phyloP scores from a whole-genome alignment of 2,888 invertebrate genomes.

The Tinea semifulvella region DNA sequence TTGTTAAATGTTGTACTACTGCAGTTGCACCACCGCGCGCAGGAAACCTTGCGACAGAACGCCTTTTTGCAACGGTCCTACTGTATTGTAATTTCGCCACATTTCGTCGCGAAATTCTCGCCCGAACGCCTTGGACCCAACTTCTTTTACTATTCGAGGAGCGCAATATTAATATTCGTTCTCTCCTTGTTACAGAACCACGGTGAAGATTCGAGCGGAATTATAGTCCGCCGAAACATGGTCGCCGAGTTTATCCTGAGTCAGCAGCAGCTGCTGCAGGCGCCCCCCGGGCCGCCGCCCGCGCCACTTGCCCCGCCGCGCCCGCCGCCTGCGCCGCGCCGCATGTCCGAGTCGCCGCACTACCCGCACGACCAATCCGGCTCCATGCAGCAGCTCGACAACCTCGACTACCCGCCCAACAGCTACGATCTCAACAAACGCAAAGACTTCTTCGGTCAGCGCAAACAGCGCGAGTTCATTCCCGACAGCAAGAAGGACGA shows the following conservation, averaged over 20 bases:
- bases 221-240: slow-evolving; percentile 77
- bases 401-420: slow-evolving; percentile 49
- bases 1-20: slow-evolving; percentile 22
- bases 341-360: slow-evolving; percentile 52
- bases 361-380: slow-evolving; percentile 58
- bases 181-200: slow-evolving; percentile 56
- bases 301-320: slow-evolving; percentile 44
- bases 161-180: background rate
- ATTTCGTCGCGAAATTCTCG: slow-evolving; percentile 6
- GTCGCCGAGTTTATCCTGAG: slow-evolving; percentile 87
- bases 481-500: slow-evolving; percentile 97
- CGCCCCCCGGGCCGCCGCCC: slow-evolving; percentile 39
- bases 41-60: slow-evolving; percentile 42
- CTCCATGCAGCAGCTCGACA: slow-evolving; percentile 32
- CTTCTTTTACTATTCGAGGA: background rate
- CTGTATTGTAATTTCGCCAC: slow-evolving; percentile 35
- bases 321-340: slow-evolving; percentile 41
- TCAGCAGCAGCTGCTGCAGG: slow-evolving; percentile 66
- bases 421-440: slow-evolving; percentile 72
- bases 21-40: slow-evolving; percentile 25
- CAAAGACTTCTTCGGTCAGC: slow-evolving; percentile 87
- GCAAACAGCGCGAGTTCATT: slow-evolving; percentile 96
- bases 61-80: slow-evolving; percentile 38
- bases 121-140: background rate
- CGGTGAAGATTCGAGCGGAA: slow-evolving; percentile 57